Evolutionary conservation across 2,797 vertebrate genomes (phyloP), one percentile per base, ranked within the genome.

Genomic region (Discoglossus pictus): DNA sequence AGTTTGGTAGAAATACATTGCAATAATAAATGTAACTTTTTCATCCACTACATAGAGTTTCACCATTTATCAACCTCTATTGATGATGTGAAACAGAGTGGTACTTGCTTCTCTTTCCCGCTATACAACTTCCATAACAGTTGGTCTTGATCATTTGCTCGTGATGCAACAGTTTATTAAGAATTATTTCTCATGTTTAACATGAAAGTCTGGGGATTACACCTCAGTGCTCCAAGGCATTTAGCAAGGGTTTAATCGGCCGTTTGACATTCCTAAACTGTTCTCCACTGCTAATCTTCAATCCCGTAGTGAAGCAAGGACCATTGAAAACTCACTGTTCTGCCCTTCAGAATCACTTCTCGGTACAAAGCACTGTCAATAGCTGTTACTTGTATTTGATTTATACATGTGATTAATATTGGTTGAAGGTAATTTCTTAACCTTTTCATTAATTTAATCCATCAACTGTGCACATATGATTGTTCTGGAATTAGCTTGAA

Each of bases 261-360:
- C 61, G 18, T 71, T 71, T 71, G 68, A 71, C 61, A 64, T 71
- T 71, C 52, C 61, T 71, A 63, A 62, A 71, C 68, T 64, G 61
- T 71, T 64, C 44, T 71, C 51, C 46, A 59, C 61, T 71, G 59
- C 52, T 18, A n/a, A n/a, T n/a, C 68, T 64, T 71, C 60, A 58
- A 16, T 58, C 44, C 50, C 47, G 50, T 55, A 43, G 61, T 58
- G 53, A 71, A 51, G 68, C 21, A 25, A 52, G 43, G 44, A 64
- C 68, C 52, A 64, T 71, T 71, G 68, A 56, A 39, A 61, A 35
- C 52, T 48, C 46, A 59, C 25, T 55, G 62, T 40, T 31, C 61
- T 71, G 60, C 65, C 65, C 55, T 67, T 67, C 65, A 67, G 43
- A 67, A 60, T 36, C 54, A 67, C 54, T 59, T 44, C 55, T 56